Percentiles rank a stretch among this genome's conserved stretches.
phyloP scores from a whole-genome alignment of 2,113 vertebrate species.

The Cochlearius cochlearius region DNA sequence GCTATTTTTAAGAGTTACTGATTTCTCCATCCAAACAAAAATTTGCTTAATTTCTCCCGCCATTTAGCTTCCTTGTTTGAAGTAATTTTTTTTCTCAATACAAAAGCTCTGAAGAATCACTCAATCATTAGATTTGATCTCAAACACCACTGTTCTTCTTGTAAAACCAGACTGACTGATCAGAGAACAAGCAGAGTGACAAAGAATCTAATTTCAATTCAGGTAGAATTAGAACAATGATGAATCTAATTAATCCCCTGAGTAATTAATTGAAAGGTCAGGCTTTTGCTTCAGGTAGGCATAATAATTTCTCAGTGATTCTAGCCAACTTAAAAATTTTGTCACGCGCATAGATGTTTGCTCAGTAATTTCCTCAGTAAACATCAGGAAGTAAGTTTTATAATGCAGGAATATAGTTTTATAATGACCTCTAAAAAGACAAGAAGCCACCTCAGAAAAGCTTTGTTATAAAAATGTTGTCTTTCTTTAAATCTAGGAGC shows the following conservation, averaged over 20 bases:
- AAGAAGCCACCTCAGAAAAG: not conserved
- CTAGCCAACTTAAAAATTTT: not conserved
- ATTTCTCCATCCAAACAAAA: not conserved
- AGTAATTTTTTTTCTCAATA: not conserved
- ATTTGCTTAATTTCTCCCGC: not conserved
- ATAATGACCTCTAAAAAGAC: not conserved
- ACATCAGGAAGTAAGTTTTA: not conserved
- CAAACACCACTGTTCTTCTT: not conserved
- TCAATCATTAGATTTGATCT: not conserved
- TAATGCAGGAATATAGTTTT: not conserved
- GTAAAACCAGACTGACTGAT: not conserved
- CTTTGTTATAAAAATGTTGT: not conserved
- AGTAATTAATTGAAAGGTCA: not conserved
- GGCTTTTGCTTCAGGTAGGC: not conserved
- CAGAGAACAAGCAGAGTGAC: not conserved
- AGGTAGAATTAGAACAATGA: not conserved
- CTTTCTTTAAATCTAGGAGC: not conserved
- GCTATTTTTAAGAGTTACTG: not conserved
- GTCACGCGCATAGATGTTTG: not conserved
- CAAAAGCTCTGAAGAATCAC: not conserved
- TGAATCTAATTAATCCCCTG: not conserved
- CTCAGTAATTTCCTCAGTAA: not conserved
- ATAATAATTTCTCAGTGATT: not conserved
- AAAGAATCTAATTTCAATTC: not conserved
- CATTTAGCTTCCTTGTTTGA: not conserved